Evolutionary conservation across 2,888 invertebrate genomes (phyloP), one percentile per base, ranked within the genome.

Genomic region (Agrotis ipsilon): DNA sequence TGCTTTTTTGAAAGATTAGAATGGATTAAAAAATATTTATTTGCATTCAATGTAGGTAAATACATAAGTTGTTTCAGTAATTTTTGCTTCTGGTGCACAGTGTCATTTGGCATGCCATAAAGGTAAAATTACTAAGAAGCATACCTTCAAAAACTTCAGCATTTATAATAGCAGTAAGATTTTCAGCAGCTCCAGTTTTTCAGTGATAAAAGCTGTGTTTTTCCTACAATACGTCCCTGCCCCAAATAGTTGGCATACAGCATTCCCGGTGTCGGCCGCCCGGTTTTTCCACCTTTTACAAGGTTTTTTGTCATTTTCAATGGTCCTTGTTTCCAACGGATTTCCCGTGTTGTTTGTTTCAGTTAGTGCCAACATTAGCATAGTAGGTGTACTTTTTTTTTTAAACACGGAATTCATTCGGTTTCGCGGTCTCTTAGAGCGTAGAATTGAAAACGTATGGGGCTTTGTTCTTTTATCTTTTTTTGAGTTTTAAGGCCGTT

Each of bases 271-370:
- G 72, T 51, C 64, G 61, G 68, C 57, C 58, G 82, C 66, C 65
- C 51, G 65, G 72, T 57, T 67, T 63, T 68, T 65, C 68, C 78
- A 66, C 73, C 61, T 70, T 58, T 67, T 71, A 57, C 62, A 67
- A n/a, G 72, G 70, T 68, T 74, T 84, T 82, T 72, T 84, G 80
- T 75, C 80, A 81, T 86, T 83, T 83, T 78, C 73, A 84, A 75
- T 60, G 70, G 68, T 74, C 78, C 80, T 86, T 67, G 87, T 87
- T 88, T 85, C 80, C 78, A 73, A 66, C 77, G 83, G 83, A 87
- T 88, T 87, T 87, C 81, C 86, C 76, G 81, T 72, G 73, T 81
- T 82, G 86, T 90, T 87, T 89, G 83, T 90, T 89, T 88, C 86
- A 83, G 84, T 86, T 85, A 84, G 84, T 80, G 83, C 74, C 55